phyloP scores from a whole-genome alignment of 2,888 invertebrate genomes.

The Charanyca ferruginea region DNA sequence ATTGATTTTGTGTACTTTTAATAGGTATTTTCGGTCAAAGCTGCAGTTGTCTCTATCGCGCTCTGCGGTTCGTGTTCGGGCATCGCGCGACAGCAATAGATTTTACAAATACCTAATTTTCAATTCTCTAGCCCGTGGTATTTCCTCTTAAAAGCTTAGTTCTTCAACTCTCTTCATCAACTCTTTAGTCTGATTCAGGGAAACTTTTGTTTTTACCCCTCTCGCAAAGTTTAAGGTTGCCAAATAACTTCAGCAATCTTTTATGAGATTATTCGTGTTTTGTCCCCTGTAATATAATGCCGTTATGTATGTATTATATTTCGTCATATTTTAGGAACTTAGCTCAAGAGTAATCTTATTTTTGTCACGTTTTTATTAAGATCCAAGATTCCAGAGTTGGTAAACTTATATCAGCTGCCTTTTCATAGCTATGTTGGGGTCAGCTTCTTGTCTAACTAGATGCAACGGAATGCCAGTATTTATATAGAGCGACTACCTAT shows the following conservation, averaged over 20 bases:
- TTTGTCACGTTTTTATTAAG: neutral
- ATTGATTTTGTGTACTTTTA: too few relatives aligned
- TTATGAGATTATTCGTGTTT: conserved; percentile 14
- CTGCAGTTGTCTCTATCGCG: too few relatives aligned
- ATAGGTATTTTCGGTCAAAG: too few relatives aligned
- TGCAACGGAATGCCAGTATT: too few relatives aligned
- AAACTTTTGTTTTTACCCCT: conserved; percentile 40
- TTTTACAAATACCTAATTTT: too few relatives aligned
- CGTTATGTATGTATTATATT: conserved; percentile 1
- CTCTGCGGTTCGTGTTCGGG: too few relatives aligned
- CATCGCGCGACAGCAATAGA: too few relatives aligned
- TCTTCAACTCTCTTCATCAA: conserved; percentile 21
- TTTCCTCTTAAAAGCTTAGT: conserved; percentile 42
- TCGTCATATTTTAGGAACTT: neutral
- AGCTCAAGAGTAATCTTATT: neutral
- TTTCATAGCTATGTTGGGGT: too few relatives aligned
- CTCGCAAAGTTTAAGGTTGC: conserved; percentile 20
- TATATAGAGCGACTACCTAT: too few relatives aligned
- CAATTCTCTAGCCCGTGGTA: too few relatives aligned
- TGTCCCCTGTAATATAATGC: neutral
- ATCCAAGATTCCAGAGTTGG: too few relatives aligned
- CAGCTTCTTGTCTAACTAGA: too few relatives aligned
- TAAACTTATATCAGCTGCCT: neutral
- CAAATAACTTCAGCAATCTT: conserved; percentile 33
- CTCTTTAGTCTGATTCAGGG: neutral